Conservation (phyloP, 2,797 vertebrate species). For the Darevskia mixta region DNA sequence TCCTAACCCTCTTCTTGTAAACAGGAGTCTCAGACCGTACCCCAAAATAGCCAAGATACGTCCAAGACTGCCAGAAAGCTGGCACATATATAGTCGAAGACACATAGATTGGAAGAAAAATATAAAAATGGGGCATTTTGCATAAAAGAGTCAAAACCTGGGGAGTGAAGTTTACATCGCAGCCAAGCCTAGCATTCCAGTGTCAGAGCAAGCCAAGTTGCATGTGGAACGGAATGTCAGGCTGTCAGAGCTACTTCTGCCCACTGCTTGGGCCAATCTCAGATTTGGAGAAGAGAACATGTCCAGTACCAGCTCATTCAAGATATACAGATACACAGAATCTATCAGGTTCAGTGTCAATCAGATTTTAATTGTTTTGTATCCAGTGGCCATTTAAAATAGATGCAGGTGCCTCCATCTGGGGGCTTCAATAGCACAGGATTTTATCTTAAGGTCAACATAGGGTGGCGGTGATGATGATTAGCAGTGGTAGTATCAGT, state of each 20-base stretch:
- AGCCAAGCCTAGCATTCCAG: neutral
- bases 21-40: neutral
- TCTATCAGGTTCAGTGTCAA: neutral
- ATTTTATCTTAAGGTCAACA: neutral
- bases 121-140: neutral
- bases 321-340: neutral
- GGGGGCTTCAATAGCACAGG: neutral
- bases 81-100: neutral
- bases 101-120: neutral
- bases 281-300: neutral
- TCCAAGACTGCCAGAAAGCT: neutral
- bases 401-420: too few relatives aligned
- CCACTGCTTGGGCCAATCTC: neutral
- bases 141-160: neutral
- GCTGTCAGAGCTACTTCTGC: neutral
- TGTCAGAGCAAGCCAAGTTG: neutral
- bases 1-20: neutral
- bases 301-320: neutral
- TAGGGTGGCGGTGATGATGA: too few relatives aligned
- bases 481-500: too few relatives aligned
- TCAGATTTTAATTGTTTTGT: too few relatives aligned
- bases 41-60: neutral
- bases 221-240: neutral
- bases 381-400: too few relatives aligned
- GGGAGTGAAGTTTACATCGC: neutral